phyloP scores from a whole-genome alignment of 2,888 invertebrate species.

The Lepidochrysops patricia region DNA sequence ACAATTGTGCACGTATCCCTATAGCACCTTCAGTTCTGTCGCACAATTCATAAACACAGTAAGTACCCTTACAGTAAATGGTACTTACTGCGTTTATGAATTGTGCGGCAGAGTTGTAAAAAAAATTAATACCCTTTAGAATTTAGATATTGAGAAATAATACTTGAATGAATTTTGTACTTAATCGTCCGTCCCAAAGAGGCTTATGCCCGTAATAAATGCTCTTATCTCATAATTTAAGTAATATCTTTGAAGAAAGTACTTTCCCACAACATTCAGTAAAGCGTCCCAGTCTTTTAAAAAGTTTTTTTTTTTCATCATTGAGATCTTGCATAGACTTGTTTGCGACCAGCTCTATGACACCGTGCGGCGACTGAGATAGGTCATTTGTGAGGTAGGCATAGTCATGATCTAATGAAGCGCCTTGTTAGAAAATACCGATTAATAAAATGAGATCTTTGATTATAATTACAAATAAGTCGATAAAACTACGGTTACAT shows the following conservation, averaged over 20 bases:
- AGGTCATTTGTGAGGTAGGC: slow-evolving; percentile 73
- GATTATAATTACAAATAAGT: slow-evolving; percentile 74
- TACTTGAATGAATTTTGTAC: slow-evolving; percentile 69
- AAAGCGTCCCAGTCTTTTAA: slow-evolving; percentile 75
- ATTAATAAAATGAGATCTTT: slow-evolving; percentile 76
- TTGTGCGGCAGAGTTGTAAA: slow-evolving; percentile 48
- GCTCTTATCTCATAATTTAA: slow-evolving; percentile 72
- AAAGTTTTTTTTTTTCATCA: slow-evolving; percentile 73
- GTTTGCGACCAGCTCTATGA: slow-evolving; percentile 47
- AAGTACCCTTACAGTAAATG: too few relatives aligned
- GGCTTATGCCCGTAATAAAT: slow-evolving; percentile 55
- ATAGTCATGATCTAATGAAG: slow-evolving; percentile 74
- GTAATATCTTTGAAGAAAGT: slow-evolving; percentile 71
- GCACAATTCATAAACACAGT: too few relatives aligned
- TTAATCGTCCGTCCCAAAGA: slow-evolving; percentile 51
- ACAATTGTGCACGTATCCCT: slow-evolving; percentile 37
- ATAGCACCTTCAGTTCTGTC: slow-evolving; percentile 58
- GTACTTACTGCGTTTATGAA: too few relatives aligned
- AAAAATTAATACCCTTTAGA: slow-evolving; percentile 63
- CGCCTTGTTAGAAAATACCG: slow-evolving; percentile 75
- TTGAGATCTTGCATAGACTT: slow-evolving; percentile 74
- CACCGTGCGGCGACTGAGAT: slow-evolving; percentile 31
- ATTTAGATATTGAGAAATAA: slow-evolving; percentile 67
- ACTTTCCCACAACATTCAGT: slow-evolving; percentile 74
- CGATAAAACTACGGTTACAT: slow-evolving; percentile 71